phyloP scores from a whole-genome alignment of 2,113 vertebrate species.

The Forbesichthys papilliferus region DNA sequence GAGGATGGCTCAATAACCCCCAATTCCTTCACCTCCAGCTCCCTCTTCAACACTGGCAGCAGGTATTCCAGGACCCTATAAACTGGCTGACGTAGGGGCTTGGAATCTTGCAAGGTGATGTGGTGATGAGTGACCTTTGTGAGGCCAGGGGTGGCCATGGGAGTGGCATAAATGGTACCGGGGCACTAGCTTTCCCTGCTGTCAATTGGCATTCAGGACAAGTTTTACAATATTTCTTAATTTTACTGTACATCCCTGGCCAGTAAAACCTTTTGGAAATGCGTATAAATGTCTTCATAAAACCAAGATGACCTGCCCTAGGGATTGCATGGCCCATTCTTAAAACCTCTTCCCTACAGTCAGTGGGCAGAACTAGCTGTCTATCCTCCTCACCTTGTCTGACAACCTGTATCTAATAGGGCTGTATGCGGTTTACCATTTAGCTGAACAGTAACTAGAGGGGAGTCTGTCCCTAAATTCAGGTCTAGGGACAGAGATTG shows the following conservation, averaged over 20 bases:
- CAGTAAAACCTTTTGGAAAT: constrained; percentile 1
- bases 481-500: neutral
- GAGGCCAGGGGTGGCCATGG: neutral
- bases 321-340: neutral
- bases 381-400: neutral
- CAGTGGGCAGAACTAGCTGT: neutral
- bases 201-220: neutral
- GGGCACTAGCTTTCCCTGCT: neutral
- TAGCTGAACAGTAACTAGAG: neutral
- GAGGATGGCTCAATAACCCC: neutral
- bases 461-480: neutral
- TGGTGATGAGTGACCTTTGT: too few species aligned
- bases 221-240: neutral
- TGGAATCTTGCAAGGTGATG: too few species aligned
- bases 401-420: neutral
- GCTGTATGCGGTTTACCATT: neutral
- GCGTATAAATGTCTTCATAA: neutral
- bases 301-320: neutral
- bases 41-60: too few species aligned
- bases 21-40: neutral
- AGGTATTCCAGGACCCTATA: too few species aligned
- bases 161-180: neutral
- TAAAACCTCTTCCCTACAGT: neutral
- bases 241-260: neutral
- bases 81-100: too few species aligned